Evolutionary conservation across 2,888 invertebrate species (phyloP), one percentile per base, ranked within the genome.

Genomic region (Leucoma salicis): DNA sequence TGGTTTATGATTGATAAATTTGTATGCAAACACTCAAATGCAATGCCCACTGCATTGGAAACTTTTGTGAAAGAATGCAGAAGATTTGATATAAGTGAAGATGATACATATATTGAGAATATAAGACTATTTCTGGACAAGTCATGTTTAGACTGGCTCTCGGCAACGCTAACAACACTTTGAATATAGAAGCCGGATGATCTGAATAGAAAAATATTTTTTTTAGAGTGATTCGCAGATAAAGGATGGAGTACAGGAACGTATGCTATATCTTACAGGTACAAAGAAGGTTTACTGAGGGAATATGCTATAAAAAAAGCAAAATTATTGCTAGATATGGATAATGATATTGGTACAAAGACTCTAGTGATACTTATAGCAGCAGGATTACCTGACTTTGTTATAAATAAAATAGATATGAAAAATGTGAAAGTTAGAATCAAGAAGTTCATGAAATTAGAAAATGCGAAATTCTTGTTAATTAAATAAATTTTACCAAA

Each of bases 261-360:
- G 29, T 48, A 46, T 42, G 45, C 46, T 24, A 12, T 55, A 5
- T 16, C 13, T 12, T 52, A 43, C 38, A 45, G 42, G 31, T 46
- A 49, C 36, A 34, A 11, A 37, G 18, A 38, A n/a, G 52, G 49
- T 2, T 48, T 48, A 14, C 16, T 53, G 11, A 14, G 47, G 18
- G 50, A 53, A 32, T 56, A 56, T 46, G 49, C 46, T 24, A 12
- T 49, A 13, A 52, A 47, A 36, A 55, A 52, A 39, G 45, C 48
- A 16, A 47, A 35, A 31, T 28, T 55, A 8, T 42, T 53, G 39
- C 24, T 56, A 16, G 50, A 56, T 15, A 31, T 48, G 11, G 49
- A 44, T 7, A 49, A 49, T 29, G 27, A 29, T 12, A 46, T 49
- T 13, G 49, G 51, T 38, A 49, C 14, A 35, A 5, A 16, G 12